These are phyloP conservation scores for Sebastes variabilis DNA, from an alignment of 2,797 vertebrate genomes.

Conservation along the genomic window DNA sequence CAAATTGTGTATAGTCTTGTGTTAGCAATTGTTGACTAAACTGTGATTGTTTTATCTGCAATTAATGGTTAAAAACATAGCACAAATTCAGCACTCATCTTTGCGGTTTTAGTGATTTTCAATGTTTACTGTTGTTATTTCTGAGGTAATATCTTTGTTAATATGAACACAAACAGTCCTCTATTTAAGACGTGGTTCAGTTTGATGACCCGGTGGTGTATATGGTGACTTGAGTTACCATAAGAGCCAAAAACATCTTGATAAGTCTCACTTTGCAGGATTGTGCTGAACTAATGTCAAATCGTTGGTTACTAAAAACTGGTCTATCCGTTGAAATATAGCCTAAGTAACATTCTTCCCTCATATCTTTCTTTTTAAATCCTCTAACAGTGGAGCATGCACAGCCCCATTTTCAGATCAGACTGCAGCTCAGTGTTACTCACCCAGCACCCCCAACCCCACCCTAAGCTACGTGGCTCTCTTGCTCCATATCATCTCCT, in stretches of 20 bases:
- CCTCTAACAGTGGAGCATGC: neutral
- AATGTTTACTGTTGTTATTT: neutral
- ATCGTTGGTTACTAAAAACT: neutral
- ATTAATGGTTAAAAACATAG: neutral
- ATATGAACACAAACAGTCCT: neutral
- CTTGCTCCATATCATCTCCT: slow-evolving; percentile 59
- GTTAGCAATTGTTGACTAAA: neutral
- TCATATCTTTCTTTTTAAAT: neutral
- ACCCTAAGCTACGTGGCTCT: slow-evolving; percentile 34
- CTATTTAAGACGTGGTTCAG: neutral
- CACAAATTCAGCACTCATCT: neutral
- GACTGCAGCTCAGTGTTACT: slow-evolving; percentile 24
- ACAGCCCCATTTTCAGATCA: slow-evolving; percentile 23
- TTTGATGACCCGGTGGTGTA: neutral
- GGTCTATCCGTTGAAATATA: neutral
- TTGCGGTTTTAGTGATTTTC: neutral
- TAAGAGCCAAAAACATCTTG: neutral
- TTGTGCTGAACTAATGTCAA: neutral
- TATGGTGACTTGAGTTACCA: neutral
- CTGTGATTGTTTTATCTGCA: neutral
- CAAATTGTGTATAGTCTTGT: neutral
- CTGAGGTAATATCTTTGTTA: neutral
- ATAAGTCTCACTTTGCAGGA: neutral
- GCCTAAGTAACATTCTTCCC: neutral
- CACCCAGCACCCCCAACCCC: slow-evolving; percentile 10